phyloP scores from a whole-genome alignment of 2,113 vertebrate genomes.

The Asarcornis scutulata region DNA sequence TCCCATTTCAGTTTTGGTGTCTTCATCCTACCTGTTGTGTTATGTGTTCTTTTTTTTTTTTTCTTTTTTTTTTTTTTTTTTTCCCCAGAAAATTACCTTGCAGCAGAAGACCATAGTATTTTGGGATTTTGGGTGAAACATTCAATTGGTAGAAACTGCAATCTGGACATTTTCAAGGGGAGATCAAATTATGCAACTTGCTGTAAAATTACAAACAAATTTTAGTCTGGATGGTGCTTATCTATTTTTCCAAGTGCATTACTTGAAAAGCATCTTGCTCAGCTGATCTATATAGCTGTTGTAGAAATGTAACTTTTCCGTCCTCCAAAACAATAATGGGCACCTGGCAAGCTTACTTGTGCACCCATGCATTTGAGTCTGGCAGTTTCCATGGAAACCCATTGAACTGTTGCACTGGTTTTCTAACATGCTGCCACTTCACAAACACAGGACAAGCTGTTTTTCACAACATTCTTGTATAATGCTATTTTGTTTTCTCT shows the following conservation, averaged over 20 bases:
- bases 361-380: conserved; percentile 73
- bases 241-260: conserved; percentile 74
- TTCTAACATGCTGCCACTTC: conserved; percentile 52
- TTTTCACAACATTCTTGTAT: conserved; percentile 36
- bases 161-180: conserved; percentile 49
- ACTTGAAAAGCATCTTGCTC: conserved; percentile 70
- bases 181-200: conserved; percentile 56
- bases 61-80: not conserved
- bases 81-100: conserved; percentile 30
- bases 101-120: conserved; percentile 27
- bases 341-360: conserved; percentile 70
- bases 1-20: conserved; percentile 56
- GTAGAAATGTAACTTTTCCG: conserved; percentile 74
- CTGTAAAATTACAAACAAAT: conserved; percentile 58
- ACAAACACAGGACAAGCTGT: conserved; percentile 25
- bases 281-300: conserved; percentile 80
- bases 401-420: conserved; percentile 61
- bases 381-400: conserved; percentile 79
- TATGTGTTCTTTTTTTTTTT: not conserved
- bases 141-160: conserved; percentile 51
- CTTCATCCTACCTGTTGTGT: conserved; percentile 16
- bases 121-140: conserved; percentile 50
- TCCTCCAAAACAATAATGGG: conserved; percentile 61
- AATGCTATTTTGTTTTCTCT: conserved; percentile 8
- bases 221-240: conserved; percentile 58